A percentile compares a stretch with the other conserved stretches of the same genome.
These are phyloP conservation scores for Menura novaehollandiae DNA, from an alignment of 2,113 vertebrate species.

Conservation along the genomic window DNA sequence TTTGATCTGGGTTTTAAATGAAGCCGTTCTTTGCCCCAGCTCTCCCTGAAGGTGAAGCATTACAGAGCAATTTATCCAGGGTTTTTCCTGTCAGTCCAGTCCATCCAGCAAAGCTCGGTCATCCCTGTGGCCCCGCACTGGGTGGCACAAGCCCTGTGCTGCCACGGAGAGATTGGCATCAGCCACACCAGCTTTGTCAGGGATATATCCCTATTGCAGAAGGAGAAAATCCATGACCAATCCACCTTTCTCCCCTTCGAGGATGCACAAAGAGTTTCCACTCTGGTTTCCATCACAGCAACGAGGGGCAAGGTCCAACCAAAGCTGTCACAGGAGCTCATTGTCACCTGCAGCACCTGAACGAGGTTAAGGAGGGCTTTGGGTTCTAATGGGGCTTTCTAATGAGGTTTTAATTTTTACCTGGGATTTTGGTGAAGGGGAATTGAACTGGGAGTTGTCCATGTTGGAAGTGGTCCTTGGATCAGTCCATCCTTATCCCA, in stretches of 20 bases:
- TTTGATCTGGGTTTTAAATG: neutral
- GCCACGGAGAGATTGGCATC: rapidly evolving
- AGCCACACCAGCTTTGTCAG: neutral
- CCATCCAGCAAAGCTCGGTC: neutral
- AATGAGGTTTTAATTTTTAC: rapidly evolving
- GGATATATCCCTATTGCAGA: neutral
- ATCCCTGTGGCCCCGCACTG: rapidly evolving
- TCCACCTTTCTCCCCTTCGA: neutral
- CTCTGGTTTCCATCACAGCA: rapidly evolving
- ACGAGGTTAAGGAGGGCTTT: neutral
- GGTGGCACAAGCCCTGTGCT: neutral
- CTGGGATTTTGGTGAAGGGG: neutral
- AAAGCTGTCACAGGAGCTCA: neutral
- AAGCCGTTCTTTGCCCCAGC: neutral
- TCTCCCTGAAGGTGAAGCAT: neutral
- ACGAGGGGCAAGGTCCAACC: neutral
- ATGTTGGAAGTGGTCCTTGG: rapidly evolving
- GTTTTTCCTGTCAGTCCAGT: neutral
- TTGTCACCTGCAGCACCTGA: neutral
- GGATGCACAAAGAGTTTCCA: neutral
- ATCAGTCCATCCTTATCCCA: neutral
- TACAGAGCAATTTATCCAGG: neutral
- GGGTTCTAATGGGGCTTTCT: neutral
- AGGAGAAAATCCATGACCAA: neutral
- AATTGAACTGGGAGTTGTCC: neutral